phyloP scores from a whole-genome alignment of 2,797 vertebrate genomes.

The Pantherophis alleghaniensis region DNA sequence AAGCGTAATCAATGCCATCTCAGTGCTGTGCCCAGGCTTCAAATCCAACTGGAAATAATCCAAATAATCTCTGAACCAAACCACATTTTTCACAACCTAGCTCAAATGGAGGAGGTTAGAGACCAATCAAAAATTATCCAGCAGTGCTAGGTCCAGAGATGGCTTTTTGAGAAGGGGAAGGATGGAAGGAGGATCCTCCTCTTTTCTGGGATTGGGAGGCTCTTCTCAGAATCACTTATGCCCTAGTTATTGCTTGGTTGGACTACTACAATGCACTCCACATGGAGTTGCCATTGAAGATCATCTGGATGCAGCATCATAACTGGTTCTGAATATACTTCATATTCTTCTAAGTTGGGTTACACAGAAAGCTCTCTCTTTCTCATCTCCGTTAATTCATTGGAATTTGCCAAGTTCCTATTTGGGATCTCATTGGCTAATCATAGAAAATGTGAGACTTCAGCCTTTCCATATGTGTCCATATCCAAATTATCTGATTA shows the following conservation, averaged over 20 bases:
- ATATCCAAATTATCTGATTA: background rate
- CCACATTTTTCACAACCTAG: background rate
- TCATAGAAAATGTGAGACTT: background rate
- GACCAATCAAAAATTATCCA: background rate
- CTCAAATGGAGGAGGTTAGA: background rate
- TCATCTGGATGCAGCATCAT: background rate
- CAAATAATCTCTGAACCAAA: background rate
- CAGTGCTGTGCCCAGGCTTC: background rate
- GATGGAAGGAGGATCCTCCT: background rate
- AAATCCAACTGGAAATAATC: background rate
- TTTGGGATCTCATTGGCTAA: background rate
- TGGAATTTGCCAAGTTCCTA: background rate
- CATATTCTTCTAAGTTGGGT: background rate
- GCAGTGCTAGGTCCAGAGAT: background rate
- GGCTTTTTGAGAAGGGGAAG: background rate
- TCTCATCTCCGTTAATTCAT: background rate
- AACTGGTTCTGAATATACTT: background rate
- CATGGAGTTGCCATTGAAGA: background rate
- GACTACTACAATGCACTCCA: background rate
- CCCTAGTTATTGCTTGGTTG: background rate
- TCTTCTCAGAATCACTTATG: background rate
- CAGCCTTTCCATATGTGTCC: background rate
- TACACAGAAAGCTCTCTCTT: background rate
- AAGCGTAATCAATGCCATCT: background rate
- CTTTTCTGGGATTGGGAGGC: background rate